Evolutionary conservation across 2,113 vertebrate genomes (phyloP), one percentile per base, ranked within the genome.

Genomic region (Centropristis striata): DNA sequence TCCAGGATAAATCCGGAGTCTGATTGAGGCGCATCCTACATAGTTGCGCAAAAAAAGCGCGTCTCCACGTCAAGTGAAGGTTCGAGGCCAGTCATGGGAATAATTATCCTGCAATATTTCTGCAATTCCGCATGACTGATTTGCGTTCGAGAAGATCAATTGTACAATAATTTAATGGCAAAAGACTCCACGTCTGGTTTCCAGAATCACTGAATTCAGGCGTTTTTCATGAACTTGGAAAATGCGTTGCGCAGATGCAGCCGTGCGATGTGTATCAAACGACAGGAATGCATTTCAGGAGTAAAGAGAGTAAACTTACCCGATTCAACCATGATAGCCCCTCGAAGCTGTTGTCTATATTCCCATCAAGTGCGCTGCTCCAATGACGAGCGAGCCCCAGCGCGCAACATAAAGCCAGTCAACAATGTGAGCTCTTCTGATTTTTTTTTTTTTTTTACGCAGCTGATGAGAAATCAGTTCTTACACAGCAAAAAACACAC

Each of bases 351-450:
- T 61, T 54, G 84, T 90, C 87, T 91, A 85, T 92, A 90, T 93
- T 90, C 90, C 91, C 90, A 85, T 88, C 88, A 88, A 92, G 88
- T 84, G 86, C 87, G 86, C 73, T 74, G 83, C 80, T 91, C 86
- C 83, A 67, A 21, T 71, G 89, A 88, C 75, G 51, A 77, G 80
- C 73, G 76, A 85, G 82, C 72, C 65, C 66, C 63, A 47, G 91
- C 84, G 88, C 86, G 76, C 86, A 59, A 92, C 85, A 88, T 82
- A 81, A 83, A 93, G 80, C 86, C 91, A 80, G 89, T 81, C 87
- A 90, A 92, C 84, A 90, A 87, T 82, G 87, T 84, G 80, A 72
- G 86, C 80, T 85, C 82, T 81, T 83, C 88, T 85, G 78, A 63
- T 86, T 86, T 87, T 89, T 83, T 32, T 32, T 32, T 32, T 32